A percentile compares a stretch with the other conserved stretches of the same genome.
phyloP scores from a whole-genome alignment of 2,888 invertebrate species.

The Hypomecis atomaria region DNA sequence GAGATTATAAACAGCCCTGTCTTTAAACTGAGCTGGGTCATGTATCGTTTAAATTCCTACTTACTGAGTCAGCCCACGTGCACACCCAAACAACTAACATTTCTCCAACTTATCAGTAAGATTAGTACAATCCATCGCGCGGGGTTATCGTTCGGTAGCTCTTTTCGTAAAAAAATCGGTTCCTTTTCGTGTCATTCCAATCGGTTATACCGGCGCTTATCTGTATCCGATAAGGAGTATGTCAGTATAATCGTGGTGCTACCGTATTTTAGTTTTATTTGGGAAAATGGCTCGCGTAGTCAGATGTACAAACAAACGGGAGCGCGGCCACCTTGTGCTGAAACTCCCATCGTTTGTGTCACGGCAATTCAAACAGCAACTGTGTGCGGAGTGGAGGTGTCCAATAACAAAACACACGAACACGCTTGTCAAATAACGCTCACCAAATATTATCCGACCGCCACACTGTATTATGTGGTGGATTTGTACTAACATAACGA shows the following conservation, averaged over 20 bases:
- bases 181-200: conserved; percentile 65
- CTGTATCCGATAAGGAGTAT: conserved; percentile 59
- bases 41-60: conserved; percentile 66
- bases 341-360: conserved; percentile 68
- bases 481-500: conserved; percentile 74
- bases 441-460: conserved; percentile 78
- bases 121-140: conserved; percentile 64
- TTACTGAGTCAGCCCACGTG: conserved; percentile 69
- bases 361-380: conserved; percentile 73
- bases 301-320: conserved; percentile 63
- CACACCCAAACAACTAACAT: conserved; percentile 55
- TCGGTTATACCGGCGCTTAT: conserved; percentile 71
- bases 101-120: conserved; percentile 69
- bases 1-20: conserved; percentile 66
- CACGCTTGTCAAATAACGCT: conserved; percentile 80
- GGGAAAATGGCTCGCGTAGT: conserved; percentile 32
- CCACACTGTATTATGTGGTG: conserved; percentile 73
- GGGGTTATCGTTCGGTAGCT: conserved; percentile 78
- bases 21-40: conserved; percentile 49
- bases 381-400: conserved; percentile 77
- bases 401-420: conserved; percentile 80
- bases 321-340: conserved; percentile 58
- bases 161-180: conserved; percentile 65
- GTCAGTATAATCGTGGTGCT: conserved; percentile 55
- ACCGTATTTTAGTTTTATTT: conserved; percentile 50